Evolutionary conservation across 2,888 invertebrate genomes (phyloP).

Genomic region (Dynastes hyllus): DNA sequence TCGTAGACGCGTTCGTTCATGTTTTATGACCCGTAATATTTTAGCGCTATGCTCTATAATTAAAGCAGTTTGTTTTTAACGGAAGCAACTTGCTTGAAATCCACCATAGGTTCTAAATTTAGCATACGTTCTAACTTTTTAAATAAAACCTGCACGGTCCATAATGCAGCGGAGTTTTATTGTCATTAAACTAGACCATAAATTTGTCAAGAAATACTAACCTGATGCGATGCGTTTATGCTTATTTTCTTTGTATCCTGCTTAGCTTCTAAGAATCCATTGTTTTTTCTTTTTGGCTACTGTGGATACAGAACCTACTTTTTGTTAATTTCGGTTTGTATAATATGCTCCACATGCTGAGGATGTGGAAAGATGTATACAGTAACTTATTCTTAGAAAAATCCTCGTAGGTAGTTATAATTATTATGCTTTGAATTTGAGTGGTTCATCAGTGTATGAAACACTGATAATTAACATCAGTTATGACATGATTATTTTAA

Average conservation of each 20-base stretch:
- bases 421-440: too few species aligned
- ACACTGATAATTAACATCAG: too few species aligned
- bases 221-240: background rate
- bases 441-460: too few species aligned
- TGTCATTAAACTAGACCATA: constrained; percentile 38
- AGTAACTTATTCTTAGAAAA: background rate
- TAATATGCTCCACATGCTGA: background rate
- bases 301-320: background rate
- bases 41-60: constrained; percentile 23
- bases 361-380: background rate
- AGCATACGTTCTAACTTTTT: constrained; percentile 10
- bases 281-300: background rate
- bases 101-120: constrained; percentile 36
- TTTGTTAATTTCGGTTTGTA: constrained; percentile 14
- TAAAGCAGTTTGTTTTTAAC: constrained; percentile 26
- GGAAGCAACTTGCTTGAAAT: constrained; percentile 6
- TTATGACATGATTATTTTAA: too few species aligned
- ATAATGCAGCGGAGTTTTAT: constrained; percentile 38
- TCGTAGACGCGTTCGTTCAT: constrained; percentile 11
- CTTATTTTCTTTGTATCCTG: constrained; percentile 30
- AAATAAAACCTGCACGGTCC: constrained; percentile 26
- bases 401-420: background rate
- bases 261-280: constrained; percentile 14
- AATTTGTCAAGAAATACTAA: constrained; percentile 19
- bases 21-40: constrained; percentile 32